Percentiles rank a stretch among this genome's conserved stretches.
Conservation (phyloP, 2,888 invertebrate genomes). For the Drosophila suboccidentalis region DNA sequence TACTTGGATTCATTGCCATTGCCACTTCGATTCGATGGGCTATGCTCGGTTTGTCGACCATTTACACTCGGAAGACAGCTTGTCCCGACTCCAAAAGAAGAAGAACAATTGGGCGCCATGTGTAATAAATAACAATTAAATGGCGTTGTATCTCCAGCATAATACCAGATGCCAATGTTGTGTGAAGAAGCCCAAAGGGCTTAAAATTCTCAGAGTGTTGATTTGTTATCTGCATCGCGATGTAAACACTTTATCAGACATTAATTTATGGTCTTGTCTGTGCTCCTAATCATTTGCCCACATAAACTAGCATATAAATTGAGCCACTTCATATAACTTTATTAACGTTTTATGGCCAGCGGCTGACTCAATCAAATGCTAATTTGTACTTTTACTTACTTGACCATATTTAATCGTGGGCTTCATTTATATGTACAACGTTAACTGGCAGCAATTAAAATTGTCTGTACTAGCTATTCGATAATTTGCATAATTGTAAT, state of each 20-base stretch:
- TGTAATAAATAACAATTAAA: conserved; percentile 70
- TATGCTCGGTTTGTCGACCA: conserved; percentile 15
- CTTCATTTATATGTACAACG: conserved; percentile 35
- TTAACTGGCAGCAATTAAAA: conserved; percentile 32
- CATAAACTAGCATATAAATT: conserved; percentile 34
- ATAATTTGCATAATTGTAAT: conserved; percentile 58
- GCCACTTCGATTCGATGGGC: conserved; percentile 40
- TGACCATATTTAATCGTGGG: conserved; percentile 39
- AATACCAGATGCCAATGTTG: conserved; percentile 58
- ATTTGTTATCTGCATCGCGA: conserved; percentile 21
- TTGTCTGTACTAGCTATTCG: conserved; percentile 15
- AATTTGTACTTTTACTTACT: conserved; percentile 25
- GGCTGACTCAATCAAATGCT: conserved; percentile 13
- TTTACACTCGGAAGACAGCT: conserved; percentile 2
- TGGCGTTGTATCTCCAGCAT: conserved; percentile 35
- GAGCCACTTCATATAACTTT: conserved; percentile 20
- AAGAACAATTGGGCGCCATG: conserved; percentile 37
- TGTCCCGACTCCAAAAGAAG: neutral
- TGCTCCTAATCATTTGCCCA: conserved; percentile 5
- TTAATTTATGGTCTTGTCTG: conserved; percentile 52
- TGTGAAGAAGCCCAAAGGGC: conserved; percentile 7
- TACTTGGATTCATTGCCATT: conserved; percentile 33
- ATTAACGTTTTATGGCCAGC: conserved; percentile 22
- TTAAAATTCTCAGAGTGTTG: conserved; percentile 9
- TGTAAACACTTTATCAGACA: conserved; percentile 52